Conservation (phyloP, 2,888 invertebrate genomes). For the Kuschelorhynchus macadamiae region DNA sequence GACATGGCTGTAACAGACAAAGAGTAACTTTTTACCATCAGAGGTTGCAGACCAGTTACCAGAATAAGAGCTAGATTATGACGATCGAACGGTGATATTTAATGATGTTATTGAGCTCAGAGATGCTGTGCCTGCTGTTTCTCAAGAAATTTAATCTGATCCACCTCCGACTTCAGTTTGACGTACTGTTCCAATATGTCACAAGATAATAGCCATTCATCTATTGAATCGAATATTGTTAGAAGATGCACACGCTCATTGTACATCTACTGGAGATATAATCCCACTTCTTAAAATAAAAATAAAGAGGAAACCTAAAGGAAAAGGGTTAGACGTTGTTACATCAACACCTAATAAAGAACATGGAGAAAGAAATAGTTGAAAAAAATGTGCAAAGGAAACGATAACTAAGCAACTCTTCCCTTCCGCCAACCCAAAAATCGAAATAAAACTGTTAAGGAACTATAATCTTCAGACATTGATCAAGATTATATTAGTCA, state of each 20-base stretch:
- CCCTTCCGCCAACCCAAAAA: conserved; percentile 17
- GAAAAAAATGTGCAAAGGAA: conserved; percentile 31
- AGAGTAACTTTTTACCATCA: conserved; percentile 37
- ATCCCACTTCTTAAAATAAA: conserved; percentile 16
- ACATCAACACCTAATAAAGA: conserved; percentile 36
- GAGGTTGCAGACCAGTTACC: conserved; percentile 36
- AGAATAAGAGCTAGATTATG: conserved; percentile 17
- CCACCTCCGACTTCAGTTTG: no score
- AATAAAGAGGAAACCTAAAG: conserved; percentile 32
- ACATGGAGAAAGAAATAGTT: conserved; percentile 37
- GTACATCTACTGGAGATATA: no score
- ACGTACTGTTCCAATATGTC: no score
- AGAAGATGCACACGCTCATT: no score
- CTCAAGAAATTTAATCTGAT: no score
- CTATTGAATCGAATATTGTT: no score
- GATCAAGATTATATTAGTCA: background rate
- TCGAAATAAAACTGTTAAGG: background rate
- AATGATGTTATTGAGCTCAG: conserved; percentile 5
- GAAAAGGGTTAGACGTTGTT: conserved; percentile 31
- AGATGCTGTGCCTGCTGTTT: conserved; percentile 11
- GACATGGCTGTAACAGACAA: no score
- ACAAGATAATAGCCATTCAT: no score
- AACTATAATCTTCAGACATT: conserved; percentile 14
- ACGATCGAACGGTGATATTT: conserved; percentile 6
- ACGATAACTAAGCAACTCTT: conserved; percentile 23